phyloP scores from a whole-genome alignment of 2,888 invertebrate species.

The Zygothrica quintamaculata region DNA sequence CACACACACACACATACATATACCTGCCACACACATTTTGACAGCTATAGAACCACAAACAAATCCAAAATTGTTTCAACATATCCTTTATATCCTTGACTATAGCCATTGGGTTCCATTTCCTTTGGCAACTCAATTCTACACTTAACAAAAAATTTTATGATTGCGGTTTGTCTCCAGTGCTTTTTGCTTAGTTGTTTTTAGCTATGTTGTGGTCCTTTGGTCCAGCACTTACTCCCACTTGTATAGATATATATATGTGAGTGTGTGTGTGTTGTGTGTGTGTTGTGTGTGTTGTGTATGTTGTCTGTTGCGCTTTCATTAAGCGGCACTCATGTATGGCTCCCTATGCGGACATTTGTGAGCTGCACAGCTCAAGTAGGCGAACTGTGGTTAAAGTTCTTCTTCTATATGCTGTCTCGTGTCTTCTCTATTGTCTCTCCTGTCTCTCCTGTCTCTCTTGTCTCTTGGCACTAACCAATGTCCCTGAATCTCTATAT shows the following conservation, averaged over 20 bases:
- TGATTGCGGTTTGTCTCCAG: slow-evolving; percentile 51
- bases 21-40: too few relatives aligned
- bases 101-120: neutral
- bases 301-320: slow-evolving; percentile 75
- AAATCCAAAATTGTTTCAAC: neutral
- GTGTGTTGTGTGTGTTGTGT: neutral
- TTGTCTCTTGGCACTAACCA: neutral
- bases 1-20: too few relatives aligned
- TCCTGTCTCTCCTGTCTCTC: slow-evolving; percentile 15
- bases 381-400: slow-evolving; percentile 58
- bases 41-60: neutral
- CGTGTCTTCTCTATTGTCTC: too few relatives aligned
- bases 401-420: too few relatives aligned
- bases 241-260: slow-evolving; percentile 1
- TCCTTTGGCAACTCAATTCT: slow-evolving; percentile 62
- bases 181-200: slow-evolving; percentile 38
- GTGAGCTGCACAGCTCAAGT: slow-evolving; percentile 50
- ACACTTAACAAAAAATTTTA: slow-evolving; percentile 72
- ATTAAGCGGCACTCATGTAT: slow-evolving; percentile 77
- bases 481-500: neutral
- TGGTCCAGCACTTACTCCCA: slow-evolving; percentile 35
- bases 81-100: too few relatives aligned
- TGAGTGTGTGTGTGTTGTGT: slow-evolving; percentile 14
- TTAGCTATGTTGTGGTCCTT: slow-evolving; percentile 44
- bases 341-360: slow-evolving; percentile 68